Conservation (phyloP, 1,140 invertebrate species). For the Formica exsecta region DNA sequence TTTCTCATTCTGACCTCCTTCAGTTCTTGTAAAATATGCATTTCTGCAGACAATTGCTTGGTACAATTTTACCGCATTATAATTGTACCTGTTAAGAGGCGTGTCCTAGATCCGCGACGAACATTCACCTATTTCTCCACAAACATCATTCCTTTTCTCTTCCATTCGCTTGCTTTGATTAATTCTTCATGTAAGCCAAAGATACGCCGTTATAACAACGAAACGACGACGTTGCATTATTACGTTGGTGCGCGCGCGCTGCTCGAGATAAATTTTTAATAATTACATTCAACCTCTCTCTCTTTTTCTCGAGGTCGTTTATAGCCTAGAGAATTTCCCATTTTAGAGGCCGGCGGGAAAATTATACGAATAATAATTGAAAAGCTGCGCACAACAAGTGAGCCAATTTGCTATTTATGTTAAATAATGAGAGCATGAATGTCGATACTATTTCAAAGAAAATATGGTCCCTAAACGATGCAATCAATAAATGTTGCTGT, state of each 20-base stretch:
- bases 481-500: background rate
- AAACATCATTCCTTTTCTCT: background rate
- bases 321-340: slow-evolving; percentile 51
- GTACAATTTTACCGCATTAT: background rate
- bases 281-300: slow-evolving; percentile 34
- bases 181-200: background rate
- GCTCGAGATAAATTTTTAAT: slow-evolving; percentile 75
- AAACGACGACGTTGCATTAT: slow-evolving; percentile 68
- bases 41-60: background rate
- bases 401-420: slow-evolving; percentile 36
- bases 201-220: background rate
- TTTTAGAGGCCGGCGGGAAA: slow-evolving; percentile 5
- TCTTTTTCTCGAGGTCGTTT: slow-evolving; percentile 14
- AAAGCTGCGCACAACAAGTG: slow-evolving; percentile 28
- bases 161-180: background rate
- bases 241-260: slow-evolving; percentile 47
- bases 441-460: slow-evolving; percentile 14
- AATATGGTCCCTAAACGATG: background rate
- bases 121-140: slow-evolving; percentile 43
- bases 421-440: slow-evolving; percentile 50
- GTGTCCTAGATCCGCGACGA: slow-evolving; percentile 17
- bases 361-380: slow-evolving; percentile 70
- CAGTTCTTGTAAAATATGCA: background rate
- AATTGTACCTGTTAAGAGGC: background rate
- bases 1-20: background rate